A percentile compares a stretch with the other conserved stretches of the same genome.
Conservation (phyloP, 2,113 vertebrate genomes). For the Mus pahari region DNA sequence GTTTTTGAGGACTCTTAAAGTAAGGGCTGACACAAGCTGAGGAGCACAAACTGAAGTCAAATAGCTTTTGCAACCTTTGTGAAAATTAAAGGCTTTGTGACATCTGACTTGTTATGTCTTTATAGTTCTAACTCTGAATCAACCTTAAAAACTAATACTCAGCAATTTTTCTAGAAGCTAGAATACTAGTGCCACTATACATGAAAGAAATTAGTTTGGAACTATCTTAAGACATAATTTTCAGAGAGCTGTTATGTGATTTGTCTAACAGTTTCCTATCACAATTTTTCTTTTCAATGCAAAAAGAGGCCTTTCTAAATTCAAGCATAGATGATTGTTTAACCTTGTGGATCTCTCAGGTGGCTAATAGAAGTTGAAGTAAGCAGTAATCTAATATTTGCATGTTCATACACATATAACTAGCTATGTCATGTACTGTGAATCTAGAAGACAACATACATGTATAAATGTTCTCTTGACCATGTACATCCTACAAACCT, state of each 20-base stretch:
- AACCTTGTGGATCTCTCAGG: background rate
- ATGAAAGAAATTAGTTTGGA: background rate
- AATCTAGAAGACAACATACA: background rate
- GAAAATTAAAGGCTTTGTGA: background rate
- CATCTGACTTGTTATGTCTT: background rate
- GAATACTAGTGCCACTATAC: background rate
- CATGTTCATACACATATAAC: background rate
- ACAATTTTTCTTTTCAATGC: background rate
- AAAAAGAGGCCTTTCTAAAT: background rate
- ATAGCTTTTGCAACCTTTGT: background rate
- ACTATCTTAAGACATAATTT: background rate
- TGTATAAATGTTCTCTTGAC: background rate
- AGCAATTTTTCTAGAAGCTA: background rate
- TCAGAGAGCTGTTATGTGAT: background rate
- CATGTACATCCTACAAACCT: background rate
- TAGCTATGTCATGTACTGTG: background rate
- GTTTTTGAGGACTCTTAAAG: background rate
- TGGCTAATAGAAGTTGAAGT: background rate
- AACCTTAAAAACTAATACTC: background rate
- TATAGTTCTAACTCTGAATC: background rate
- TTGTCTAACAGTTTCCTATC: background rate
- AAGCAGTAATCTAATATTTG: background rate
- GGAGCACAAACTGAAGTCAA: slow-evolving; percentile 13
- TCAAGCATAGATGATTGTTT: background rate
- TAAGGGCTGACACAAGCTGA: background rate